A percentile compares a stretch with the other conserved stretches of the same genome.
These are phyloP conservation scores for Poeciliopsis infans DNA, from an alignment of 2,797 vertebrate genomes.

Conservation along the genomic window DNA sequence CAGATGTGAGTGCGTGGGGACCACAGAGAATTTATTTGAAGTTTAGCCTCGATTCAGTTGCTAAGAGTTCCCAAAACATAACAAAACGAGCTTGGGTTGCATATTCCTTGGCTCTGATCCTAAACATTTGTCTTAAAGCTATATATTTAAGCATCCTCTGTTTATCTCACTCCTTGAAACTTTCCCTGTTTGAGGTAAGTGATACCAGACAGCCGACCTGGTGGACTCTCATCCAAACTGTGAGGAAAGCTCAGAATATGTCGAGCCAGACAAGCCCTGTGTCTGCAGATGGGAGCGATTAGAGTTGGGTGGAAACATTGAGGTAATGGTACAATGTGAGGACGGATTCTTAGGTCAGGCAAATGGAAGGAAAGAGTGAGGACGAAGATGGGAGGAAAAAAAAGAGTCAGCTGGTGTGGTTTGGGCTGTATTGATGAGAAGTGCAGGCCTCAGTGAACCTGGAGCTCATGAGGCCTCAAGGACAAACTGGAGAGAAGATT, in stretches of 20 bases:
- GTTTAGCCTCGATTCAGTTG: conserved; percentile 32
- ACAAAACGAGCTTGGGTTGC: conserved; percentile 10
- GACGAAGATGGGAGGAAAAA: conserved; percentile 33
- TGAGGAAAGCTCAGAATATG: conserved; percentile 38
- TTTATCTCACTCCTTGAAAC: conserved; percentile 34
- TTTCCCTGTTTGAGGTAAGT: conserved; percentile 30
- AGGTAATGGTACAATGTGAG: conserved; percentile 68
- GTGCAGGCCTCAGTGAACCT: conserved; percentile 65
- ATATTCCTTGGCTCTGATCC: conserved; percentile 18
- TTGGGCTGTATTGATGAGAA: conserved; percentile 69
- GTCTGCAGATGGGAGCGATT: conserved; percentile 79
- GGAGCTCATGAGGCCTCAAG: conserved; percentile 74
- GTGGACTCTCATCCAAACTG: conserved; percentile 35
- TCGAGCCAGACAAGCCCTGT: conserved; percentile 55
- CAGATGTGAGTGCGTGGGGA: conserved; percentile 42
- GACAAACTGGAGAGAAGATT: conserved; percentile 66
- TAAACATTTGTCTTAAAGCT: conserved; percentile 26
- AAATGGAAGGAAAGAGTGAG: conserved; percentile 71
- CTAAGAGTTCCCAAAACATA: conserved; percentile 27
- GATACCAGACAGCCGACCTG: conserved; percentile 49
- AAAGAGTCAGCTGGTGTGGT: conserved; percentile 65
- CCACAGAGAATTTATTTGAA: conserved; percentile 48
- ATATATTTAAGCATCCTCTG: conserved; percentile 19
- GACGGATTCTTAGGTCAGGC: conserved; percentile 56
- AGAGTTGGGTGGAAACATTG: conserved; percentile 77